These are phyloP conservation scores for Danaus plexippus DNA, from an alignment of 1,140 invertebrate species.

Conservation along the genomic window DNA sequence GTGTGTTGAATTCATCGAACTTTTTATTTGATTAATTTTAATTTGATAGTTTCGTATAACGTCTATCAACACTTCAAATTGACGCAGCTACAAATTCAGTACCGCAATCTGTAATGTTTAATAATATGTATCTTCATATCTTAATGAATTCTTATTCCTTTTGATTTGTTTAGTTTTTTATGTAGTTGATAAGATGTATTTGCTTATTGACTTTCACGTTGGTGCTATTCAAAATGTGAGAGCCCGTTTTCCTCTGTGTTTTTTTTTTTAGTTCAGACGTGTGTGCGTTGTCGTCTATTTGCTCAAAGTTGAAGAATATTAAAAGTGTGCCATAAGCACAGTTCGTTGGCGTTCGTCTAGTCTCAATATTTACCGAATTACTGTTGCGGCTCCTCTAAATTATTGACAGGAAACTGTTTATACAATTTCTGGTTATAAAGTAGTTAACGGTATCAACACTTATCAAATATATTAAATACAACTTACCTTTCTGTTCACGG, in stretches of 20 bases:
- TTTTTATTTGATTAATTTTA: no score
- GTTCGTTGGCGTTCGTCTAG: conserved; percentile 25
- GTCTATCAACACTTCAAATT: no score
- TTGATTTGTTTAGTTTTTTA: conserved; percentile 31
- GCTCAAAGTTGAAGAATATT: conserved; percentile 31
- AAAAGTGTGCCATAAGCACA: conserved; percentile 40
- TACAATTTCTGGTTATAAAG: no score
- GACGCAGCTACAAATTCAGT: no score
- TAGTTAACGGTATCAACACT: no score
- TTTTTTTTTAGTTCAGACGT: conserved; percentile 30
- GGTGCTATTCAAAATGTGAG: conserved; percentile 54
- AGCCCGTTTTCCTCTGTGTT: conserved; percentile 26
- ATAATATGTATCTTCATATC: no score
- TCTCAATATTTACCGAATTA: conserved; percentile 12
- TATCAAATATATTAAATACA: no score
- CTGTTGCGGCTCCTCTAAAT: conserved; percentile 19
- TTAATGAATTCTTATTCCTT: no score
- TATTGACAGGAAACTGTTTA: conserved; percentile 12
- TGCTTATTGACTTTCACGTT: conserved; percentile 47
- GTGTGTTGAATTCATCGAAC: no score
- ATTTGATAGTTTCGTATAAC: no score
- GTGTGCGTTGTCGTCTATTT: conserved; percentile 20
- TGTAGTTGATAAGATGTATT: conserved; percentile 51
- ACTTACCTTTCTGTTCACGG: neutral
- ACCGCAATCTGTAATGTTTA: no score